Evolutionary conservation across 1,140 invertebrate genomes (phyloP), one percentile per base, ranked within the genome.

Genomic region (Heliconius nattereri): DNA sequence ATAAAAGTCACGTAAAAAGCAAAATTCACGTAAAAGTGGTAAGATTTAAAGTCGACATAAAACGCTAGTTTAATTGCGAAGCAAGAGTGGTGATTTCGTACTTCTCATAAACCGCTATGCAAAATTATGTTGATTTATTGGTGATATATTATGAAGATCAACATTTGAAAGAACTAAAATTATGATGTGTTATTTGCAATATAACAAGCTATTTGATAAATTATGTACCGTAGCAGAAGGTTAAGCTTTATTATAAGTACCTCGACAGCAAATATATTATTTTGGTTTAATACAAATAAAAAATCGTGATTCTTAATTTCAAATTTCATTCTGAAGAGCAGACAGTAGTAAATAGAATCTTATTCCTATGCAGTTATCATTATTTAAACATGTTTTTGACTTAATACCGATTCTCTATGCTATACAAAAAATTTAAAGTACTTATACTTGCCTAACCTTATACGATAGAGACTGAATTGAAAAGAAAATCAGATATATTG

Each of bases 61-160:
- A 78, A 57, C 35, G 19, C 35, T n/a, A n/a, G 35, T 74, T 52
- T 70, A 66, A 66, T 75, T 60, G 35, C 37, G 23, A 1, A 20
- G 40, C 26, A n/a, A n/a, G 37, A 70, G 37, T 75, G 78, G 32
- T 72, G 13, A 52, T 37, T 60, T 29, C 60, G 37, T 70, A 66
- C 37, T 70, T 23, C 37, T 60, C 23, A 78, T 78, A 78, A 78
- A 74, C 71, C 49, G 60, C 52, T 74, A 6, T 3, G 72, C 23
- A 49, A 74, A 74, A 73, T 26, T 20, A 78, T 49, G 60, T 78
- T 74, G 78, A 74, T 74, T 74, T 78, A 78, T 70, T 66, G 60
- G 26, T 66, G 60, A 66, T 66, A 66, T 66, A 66, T 29, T 66
- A 66, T 29, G 60, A 29, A 66, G 16, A 66, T 60, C 54, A 23